Conservation (phyloP, 2,888 invertebrate genomes). For the Agriopis marginaria region DNA sequence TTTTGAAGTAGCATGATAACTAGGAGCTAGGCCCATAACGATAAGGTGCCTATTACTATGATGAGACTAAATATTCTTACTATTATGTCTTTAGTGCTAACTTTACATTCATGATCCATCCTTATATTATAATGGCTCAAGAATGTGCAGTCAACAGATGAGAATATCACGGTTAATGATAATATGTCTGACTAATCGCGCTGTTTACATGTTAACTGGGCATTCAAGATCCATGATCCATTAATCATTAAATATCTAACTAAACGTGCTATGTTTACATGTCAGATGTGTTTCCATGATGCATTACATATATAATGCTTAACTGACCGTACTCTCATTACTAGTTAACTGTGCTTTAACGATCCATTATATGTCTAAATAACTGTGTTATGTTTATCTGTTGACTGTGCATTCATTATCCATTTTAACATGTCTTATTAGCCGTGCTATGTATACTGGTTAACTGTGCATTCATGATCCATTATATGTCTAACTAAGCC, state of each 20-base stretch:
- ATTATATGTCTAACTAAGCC: constrained; percentile 1
- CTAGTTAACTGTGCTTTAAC: not conserved
- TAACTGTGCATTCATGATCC: constrained; percentile 3
- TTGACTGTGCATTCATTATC: constrained; percentile 7
- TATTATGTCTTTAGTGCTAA: constrained; percentile 2
- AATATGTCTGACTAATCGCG: not conserved
- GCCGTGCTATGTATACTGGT: constrained; percentile 13
- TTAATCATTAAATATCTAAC: not conserved
- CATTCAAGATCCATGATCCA: constrained; percentile 30
- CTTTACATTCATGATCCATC: constrained; percentile 26
- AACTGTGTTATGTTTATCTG: constrained; percentile 13
- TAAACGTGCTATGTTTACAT: constrained; percentile 12
- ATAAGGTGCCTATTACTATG: too few relatives aligned
- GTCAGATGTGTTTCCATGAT: too few relatives aligned
- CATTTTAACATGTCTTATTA: not conserved
- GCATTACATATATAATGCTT: too few relatives aligned
- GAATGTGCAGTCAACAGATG: too few relatives aligned
- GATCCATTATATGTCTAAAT: too few relatives aligned
- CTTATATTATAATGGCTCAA: too few relatives aligned
- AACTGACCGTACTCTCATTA: too few relatives aligned
- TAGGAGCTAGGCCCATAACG: too few relatives aligned
- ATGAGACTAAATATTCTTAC: too few relatives aligned
- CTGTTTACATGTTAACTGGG: constrained; percentile 27
- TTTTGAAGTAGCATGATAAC: too few relatives aligned
- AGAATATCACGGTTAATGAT: too few relatives aligned